Percentiles rank a stretch among this genome's conserved stretches.
Evolutionary conservation across 2,797 vertebrate genomes (phyloP).

Genomic region (Enteromius anoplus): DNA sequence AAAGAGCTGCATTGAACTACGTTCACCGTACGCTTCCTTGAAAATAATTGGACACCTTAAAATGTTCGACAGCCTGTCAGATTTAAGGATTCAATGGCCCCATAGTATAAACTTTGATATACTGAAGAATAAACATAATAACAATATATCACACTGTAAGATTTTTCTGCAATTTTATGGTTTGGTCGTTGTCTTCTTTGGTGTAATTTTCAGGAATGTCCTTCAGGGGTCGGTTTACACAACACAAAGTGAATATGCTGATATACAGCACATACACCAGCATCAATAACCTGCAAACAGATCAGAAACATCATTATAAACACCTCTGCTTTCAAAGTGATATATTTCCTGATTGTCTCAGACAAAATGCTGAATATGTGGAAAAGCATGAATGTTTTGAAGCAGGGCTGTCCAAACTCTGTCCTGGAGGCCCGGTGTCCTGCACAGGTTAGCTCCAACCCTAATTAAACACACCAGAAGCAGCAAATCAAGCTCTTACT

Average conservation of each 20-base stretch:
- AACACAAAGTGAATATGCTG: conserved; percentile 88
- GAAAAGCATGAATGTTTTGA: too few species aligned
- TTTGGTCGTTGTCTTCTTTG: conserved; percentile 75
- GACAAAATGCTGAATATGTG: neutral
- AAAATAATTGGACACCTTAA: too few species aligned
- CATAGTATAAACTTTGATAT: too few species aligned
- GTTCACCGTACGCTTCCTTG: too few species aligned
- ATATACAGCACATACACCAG: conserved; percentile 89
- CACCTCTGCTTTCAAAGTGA: neutral
- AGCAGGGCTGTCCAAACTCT: too few species aligned
- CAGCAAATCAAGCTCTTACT: too few species aligned
- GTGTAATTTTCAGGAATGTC: conserved; percentile 79
- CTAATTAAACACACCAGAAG: too few species aligned
- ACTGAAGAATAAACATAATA: neutral
- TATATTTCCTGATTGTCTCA: neutral
- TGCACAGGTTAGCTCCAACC: too few species aligned
- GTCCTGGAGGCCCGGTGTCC: too few species aligned
- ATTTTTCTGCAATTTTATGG: conserved; percentile 83
- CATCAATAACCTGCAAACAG: conserved; percentile 76
- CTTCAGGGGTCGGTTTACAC: conserved; percentile 88
- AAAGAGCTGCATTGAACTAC: too few species aligned
- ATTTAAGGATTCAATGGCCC: too few species aligned
- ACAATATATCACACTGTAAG: conserved; percentile 70
- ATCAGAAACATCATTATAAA: neutral
- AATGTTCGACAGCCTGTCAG: too few species aligned